Conservation (phyloP, 2,888 invertebrate species). For the Diaphora mendica region DNA sequence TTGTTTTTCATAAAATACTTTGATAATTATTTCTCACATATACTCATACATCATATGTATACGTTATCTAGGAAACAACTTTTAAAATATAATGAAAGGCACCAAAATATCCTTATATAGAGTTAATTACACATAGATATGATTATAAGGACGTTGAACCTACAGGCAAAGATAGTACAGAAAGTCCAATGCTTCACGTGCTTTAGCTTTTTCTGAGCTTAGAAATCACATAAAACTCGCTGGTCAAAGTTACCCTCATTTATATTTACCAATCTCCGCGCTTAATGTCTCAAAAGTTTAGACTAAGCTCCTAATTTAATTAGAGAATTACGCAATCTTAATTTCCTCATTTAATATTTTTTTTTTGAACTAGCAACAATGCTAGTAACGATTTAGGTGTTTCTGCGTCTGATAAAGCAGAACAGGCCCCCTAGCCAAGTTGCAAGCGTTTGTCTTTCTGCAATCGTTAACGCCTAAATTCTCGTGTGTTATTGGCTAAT, state of each 20-base stretch:
- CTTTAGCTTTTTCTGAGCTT: neutral
- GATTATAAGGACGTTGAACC: conserved; percentile 13
- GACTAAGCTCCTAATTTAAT: neutral
- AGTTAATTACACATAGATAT: conserved; percentile 40
- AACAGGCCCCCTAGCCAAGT: too few relatives aligned
- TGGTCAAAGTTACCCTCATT: conserved; percentile 1
- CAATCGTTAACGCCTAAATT: too few relatives aligned
- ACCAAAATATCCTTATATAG: conserved; percentile 52
- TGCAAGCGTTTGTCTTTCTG: too few relatives aligned
- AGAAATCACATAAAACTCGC: neutral
- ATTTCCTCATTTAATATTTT: neutral
- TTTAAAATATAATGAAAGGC: conserved; percentile 56
- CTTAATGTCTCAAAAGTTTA: neutral
- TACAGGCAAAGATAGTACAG: neutral
- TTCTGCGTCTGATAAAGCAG: neutral
- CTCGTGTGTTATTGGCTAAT: too few relatives aligned
- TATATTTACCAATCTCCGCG: neutral
- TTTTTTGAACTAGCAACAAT: neutral
- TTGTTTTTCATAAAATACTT: conserved; percentile 21
- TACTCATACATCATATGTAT: conserved; percentile 22
- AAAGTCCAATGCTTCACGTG: neutral
- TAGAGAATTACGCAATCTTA: neutral
- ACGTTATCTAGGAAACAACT: conserved; percentile 37
- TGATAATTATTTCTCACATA: conserved; percentile 3
- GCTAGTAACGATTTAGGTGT: neutral